Base-by-base conservation (phyloP, 2,888 invertebrate genomes). In the Euplagia quadripunctaria region DNA sequence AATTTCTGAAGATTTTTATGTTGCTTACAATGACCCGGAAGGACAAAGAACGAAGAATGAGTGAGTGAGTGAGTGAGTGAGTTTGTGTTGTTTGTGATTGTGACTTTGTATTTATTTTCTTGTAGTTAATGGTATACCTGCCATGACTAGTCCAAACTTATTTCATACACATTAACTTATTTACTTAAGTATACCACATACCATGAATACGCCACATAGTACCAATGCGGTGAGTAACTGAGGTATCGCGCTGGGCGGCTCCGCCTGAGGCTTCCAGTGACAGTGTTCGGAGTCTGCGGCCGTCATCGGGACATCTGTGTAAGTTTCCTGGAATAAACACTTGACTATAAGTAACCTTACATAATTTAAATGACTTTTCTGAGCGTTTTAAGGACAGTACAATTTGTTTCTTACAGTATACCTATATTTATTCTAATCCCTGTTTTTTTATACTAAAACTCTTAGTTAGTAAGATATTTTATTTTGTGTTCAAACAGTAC, bases 131-230 rank as follows among this genome's bases (percentile, higher is more conserved):
- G 9, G 14, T 14, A 12, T 14, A 51, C 14, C 51, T 14, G 14
- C 14, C 14, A 51, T 51, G 0, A 51, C 51, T 51, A 51, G 0
- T 4, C 2, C 51, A 14, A 51, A 14, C 14, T 5, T 16, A 51
- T 51, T 51, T 51, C 31, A 31, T 31, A 31, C 31, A 31, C 31
- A 31, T 31, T 31, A 31, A 51, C 16, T 5, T 52, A 17, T 55
- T 11, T 55, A n/a, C 4, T 3, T 17, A 8, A 16, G 4, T 42
- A 64, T 14, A 4, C 14, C 31, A 51, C 68, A 95, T 90, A 97
- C 97, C 98, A 98, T 97, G 87, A 98, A 97, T 81, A 97, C 91
- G 70, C 96, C 96, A 89, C 97, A 98, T 76, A 98, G 93, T 72
- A 96, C 89, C 63, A 97, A 94, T 4, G 97, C 97, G 20, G 96